phyloP scores from a whole-genome alignment of 2,888 invertebrate species.

The Plutella xylostella region DNA sequence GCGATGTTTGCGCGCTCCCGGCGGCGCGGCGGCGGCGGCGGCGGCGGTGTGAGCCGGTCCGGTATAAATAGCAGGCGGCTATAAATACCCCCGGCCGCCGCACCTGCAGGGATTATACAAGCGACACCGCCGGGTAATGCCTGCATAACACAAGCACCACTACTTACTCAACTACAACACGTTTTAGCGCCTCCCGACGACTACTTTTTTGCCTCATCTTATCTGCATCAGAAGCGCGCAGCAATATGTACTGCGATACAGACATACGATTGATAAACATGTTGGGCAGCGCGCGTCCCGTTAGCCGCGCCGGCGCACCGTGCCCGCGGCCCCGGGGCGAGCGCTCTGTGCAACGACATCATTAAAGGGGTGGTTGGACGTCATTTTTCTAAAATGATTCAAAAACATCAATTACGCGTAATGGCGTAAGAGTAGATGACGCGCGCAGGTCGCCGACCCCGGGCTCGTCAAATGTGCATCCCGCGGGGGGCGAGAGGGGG shows the following conservation, averaged over 20 bases:
- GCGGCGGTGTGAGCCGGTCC: constrained; percentile 41
- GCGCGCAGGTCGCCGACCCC: constrained; percentile 62
- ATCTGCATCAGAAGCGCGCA: too few species aligned
- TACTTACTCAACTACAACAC: neutral
- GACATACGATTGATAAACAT: too few species aligned
- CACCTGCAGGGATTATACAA: constrained; percentile 31
- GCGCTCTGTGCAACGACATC: constrained; percentile 28
- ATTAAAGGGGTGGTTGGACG: constrained; percentile 28
- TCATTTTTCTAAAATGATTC: constrained; percentile 44
- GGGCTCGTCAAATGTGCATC: constrained; percentile 52
- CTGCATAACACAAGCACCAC: constrained; percentile 3
- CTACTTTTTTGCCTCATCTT: constrained; percentile 1
- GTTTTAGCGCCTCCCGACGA: neutral
- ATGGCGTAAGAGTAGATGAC: constrained; percentile 46
- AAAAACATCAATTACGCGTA: constrained; percentile 46
- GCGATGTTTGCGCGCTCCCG: neutral
- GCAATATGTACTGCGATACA: too few species aligned
- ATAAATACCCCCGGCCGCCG: constrained; percentile 57
- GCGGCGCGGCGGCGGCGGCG: neutral
- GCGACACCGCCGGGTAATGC: neutral
- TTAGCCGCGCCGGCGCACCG: neutral
- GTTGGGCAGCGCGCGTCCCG: too few species aligned
- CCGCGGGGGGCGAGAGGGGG: constrained; percentile 32
- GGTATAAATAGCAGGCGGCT: constrained; percentile 56
- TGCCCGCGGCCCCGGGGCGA: constrained; percentile 26